These are phyloP conservation scores for Psettodes erumei DNA, from an alignment of 2,113 vertebrate species.

Conservation along the genomic window DNA sequence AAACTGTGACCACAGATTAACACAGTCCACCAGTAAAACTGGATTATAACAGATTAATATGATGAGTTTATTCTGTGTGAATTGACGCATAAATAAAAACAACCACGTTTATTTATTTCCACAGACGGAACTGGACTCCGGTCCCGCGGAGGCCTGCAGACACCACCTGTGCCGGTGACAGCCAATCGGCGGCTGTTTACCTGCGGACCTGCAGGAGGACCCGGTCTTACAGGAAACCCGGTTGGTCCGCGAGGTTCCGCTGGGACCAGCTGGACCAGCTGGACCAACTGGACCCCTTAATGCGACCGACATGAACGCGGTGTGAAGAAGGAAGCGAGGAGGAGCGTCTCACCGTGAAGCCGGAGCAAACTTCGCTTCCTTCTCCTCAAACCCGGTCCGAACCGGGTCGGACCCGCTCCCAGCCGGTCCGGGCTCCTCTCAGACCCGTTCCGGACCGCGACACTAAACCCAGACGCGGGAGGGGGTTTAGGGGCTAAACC, in stretches of 20 bases:
- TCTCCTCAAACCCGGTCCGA: background rate
- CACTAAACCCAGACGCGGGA: background rate
- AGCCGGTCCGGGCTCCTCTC: background rate
- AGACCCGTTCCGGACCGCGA: background rate
- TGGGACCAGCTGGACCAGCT: constrained; percentile 28
- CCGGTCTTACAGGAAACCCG: too few species aligned
- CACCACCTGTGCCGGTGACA: background rate
- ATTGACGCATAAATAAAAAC: too few species aligned
- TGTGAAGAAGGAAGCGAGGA: background rate
- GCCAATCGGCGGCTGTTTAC: constrained; percentile 28
- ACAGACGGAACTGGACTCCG: too few species aligned
- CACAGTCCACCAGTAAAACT: too few species aligned
- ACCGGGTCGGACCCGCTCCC: constrained; percentile 6
- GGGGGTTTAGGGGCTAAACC: background rate
- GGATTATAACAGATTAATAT: too few species aligned
- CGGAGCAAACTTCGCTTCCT: constrained; percentile 54
- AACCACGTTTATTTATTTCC: too few species aligned
- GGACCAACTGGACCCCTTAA: background rate
- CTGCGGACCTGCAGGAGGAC: constrained; percentile 6
- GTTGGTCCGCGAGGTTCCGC: background rate
- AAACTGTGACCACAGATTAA: too few species aligned
- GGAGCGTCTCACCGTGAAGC: constrained; percentile 45
- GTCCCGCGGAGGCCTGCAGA: too few species aligned
- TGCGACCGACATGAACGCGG: background rate
- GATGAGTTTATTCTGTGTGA: too few species aligned